Base-by-base conservation (phyloP, 1,140 invertebrate genomes). In the Hesperophylax magnus region DNA sequence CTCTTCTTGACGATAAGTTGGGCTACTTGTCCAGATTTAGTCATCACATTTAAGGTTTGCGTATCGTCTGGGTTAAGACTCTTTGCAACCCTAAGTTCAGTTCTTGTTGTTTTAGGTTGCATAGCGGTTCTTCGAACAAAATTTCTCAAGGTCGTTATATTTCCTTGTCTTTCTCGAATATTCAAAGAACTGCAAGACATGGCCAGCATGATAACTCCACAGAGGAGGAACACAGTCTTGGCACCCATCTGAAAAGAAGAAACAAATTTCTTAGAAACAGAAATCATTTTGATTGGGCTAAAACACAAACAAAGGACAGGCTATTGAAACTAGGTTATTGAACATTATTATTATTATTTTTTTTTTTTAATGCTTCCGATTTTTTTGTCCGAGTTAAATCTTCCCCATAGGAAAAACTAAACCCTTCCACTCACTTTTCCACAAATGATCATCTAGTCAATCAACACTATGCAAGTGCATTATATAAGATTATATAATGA, bases 1-100 rank as follows among this genome's bases (percentile, higher is more conserved):
- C 92, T 92, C 86, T 94, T 93, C 86, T 95, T 96, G 1, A 96
- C 94, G 52, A 96, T 93, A 14, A 96, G 87, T 80, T 95, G 94
- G 0, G 95, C 94, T 2, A 95, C 85, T 61, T 93, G 93, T 11
- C 95, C 95, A 15, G 93, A 92, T 85, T 92, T 93, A 0, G 94
- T 95, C 77, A 93, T 91, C 0, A 96, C 93, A 85, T 93, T 94
- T 11, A 96, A 86, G 11, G 95, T 94, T 85, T 95, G 93, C 24
- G 92, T 95, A 60, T 94, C 92, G 5, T 94, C 92, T 2, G 94
- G 94, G 87, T 94, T 93, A 2, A 96, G 88, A 86, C 94, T 95
- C 82, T 94, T 91, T 0, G 94, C 93, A 3, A 96, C 94, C 86
- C 95, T 94, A 1, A 96, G 87, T 85, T 94, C 92, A 4, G 95